Percentiles rank a stretch among this genome's conserved stretches.
These are phyloP conservation scores for Taphrorychus bicolor DNA, from an alignment of 2,888 invertebrate species.

Conservation along the genomic window DNA sequence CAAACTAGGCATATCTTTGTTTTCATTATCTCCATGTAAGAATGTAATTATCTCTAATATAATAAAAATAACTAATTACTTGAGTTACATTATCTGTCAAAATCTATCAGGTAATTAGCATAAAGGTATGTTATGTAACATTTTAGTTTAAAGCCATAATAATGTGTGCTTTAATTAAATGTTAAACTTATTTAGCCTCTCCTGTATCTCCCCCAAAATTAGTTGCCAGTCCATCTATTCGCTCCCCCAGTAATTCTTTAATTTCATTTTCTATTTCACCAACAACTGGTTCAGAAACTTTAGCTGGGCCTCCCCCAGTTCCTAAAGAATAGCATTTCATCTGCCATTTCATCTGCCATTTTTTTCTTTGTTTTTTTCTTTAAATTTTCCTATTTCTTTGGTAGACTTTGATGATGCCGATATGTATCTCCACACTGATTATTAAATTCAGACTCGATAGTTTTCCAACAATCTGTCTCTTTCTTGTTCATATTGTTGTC, in stretches of 20 bases:
- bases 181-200: too few species aligned
- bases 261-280: not conserved
- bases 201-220: not conserved
- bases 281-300: not conserved
- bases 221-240: not conserved
- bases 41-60: not conserved
- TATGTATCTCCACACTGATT: not conserved
- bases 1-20: not conserved
- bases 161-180: too few species aligned
- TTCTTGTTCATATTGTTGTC: too few species aligned
- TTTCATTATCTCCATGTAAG: not conserved
- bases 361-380: not conserved
- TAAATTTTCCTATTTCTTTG: too few species aligned
- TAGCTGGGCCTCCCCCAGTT: not conserved
- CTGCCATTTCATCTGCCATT: not conserved
- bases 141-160: too few species aligned
- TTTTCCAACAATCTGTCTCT: constrained; percentile 2
- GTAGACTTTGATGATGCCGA: not conserved
- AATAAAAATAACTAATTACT: not conserved
- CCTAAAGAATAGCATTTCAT: not conserved
- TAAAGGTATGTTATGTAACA: too few species aligned
- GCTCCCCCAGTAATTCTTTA: not conserved
- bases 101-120: not conserved
- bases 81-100: not conserved
- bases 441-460: not conserved